phyloP scores from a whole-genome alignment of 2,888 invertebrate genomes.

The Drosophila kanekoi region DNA sequence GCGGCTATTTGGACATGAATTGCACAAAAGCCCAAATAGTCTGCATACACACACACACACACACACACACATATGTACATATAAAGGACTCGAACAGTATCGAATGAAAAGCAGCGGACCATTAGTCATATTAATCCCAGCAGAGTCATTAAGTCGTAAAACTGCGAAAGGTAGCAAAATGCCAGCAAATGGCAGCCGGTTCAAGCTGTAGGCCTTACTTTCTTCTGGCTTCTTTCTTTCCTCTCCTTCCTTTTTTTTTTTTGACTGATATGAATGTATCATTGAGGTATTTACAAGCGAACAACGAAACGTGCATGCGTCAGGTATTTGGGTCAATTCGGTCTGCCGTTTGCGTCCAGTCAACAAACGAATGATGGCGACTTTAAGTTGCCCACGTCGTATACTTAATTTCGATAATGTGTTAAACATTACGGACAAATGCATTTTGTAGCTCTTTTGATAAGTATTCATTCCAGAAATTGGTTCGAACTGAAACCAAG shows the following conservation, averaged over 20 bases:
- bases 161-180: slow-evolving; percentile 62
- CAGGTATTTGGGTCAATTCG: slow-evolving; percentile 50
- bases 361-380: slow-evolving; percentile 42
- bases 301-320: slow-evolving; percentile 3
- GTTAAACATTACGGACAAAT: slow-evolving; percentile 9
- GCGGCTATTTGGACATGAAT: slow-evolving; percentile 66
- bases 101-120: slow-evolving; percentile 68
- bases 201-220: slow-evolving; percentile 27
- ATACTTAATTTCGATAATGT: slow-evolving; percentile 45
- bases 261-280: slow-evolving; percentile 45
- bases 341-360: slow-evolving; percentile 33
- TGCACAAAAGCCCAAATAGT: slow-evolving; percentile 63
- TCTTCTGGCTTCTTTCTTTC: slow-evolving; percentile 1
- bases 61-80: not conserved
- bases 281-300: slow-evolving; percentile 42
- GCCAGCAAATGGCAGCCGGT: slow-evolving; percentile 13
- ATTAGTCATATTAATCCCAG: slow-evolving; percentile 81
- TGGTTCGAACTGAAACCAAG: too few species aligned
- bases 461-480: not conserved
- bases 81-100: slow-evolving; percentile 38
- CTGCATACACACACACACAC: slow-evolving; percentile 2
- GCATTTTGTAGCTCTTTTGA: not conserved
- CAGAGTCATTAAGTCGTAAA: slow-evolving; percentile 81
- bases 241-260: slow-evolving; percentile 19
- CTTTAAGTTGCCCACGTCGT: slow-evolving; percentile 49